A percentile compares a stretch with the other conserved stretches of the same genome.
Conservation (phyloP, 1,140 invertebrate genomes). For the Caenorhabditis tropicalis region DNA sequence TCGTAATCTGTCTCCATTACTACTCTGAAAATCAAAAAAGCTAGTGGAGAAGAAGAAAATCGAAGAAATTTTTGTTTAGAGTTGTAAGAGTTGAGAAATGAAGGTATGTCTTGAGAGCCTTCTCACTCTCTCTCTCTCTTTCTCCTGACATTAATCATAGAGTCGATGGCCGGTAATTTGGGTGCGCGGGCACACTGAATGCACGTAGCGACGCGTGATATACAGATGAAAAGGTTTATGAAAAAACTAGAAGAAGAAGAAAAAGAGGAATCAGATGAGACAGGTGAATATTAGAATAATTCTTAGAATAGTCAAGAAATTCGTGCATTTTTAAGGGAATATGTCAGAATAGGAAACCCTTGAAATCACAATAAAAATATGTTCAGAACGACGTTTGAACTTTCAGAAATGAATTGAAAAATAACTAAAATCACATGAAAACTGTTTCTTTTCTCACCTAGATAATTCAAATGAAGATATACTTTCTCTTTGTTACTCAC, state of each 20-base stretch:
- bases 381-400: neutral
- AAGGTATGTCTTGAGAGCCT: neutral
- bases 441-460: neutral
- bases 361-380: neutral
- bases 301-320: neutral
- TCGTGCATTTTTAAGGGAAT: neutral
- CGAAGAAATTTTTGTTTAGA: neutral
- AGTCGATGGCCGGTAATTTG: neutral
- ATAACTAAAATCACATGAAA: neutral
- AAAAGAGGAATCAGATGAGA: neutral
- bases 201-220: neutral
- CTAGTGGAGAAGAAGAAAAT: neutral
- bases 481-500: neutral
- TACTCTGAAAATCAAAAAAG: constrained; percentile 7
- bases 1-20: constrained; percentile 32
- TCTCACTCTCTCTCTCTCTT: neutral
- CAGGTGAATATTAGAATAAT: neutral
- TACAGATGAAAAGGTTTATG: neutral
- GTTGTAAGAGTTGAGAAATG: neutral
- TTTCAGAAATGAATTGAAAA: neutral
- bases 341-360: neutral
- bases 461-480: neutral
- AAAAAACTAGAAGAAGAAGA: neutral
- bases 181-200: neutral
- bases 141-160: neutral